Conservation (phyloP, 2,113 vertebrate species). For the Eidolon helvum region DNA sequence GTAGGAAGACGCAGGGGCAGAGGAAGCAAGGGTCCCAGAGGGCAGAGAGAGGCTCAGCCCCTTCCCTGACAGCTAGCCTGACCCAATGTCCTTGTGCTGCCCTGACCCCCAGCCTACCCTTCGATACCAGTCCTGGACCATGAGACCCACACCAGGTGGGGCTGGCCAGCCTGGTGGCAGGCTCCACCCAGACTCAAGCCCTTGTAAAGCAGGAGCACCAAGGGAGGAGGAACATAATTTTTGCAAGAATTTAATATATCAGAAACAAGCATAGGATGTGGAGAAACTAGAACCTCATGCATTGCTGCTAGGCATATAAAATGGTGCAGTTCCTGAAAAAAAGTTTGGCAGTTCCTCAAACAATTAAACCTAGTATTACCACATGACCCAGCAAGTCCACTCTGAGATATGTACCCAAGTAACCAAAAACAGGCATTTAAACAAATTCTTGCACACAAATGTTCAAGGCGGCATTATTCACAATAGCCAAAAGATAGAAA, state of each 20-base stretch:
- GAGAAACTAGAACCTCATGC: neutral
- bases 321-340: neutral
- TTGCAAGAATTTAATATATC: constrained; percentile 5
- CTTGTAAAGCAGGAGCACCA: neutral
- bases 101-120: neutral
- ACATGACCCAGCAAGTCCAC: neutral
- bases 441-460: neutral
- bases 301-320: neutral
- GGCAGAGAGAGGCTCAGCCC: neutral
- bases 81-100: rapidly evolving
- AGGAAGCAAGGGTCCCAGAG: neutral
- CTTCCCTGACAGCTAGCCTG: neutral
- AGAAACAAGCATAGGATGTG: neutral
- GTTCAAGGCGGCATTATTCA: neutral
- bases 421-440: neutral
- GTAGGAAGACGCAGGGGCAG: neutral
- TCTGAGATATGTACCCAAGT: neutral
- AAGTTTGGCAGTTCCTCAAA: neutral
- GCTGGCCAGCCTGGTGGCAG: neutral
- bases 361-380: neutral
- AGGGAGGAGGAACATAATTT: neutral
- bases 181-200: neutral
- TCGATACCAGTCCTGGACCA: neutral
- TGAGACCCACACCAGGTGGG: neutral
- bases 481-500: neutral